phyloP scores from a whole-genome alignment of 2,888 invertebrate species.

The Cephus pulcher region DNA sequence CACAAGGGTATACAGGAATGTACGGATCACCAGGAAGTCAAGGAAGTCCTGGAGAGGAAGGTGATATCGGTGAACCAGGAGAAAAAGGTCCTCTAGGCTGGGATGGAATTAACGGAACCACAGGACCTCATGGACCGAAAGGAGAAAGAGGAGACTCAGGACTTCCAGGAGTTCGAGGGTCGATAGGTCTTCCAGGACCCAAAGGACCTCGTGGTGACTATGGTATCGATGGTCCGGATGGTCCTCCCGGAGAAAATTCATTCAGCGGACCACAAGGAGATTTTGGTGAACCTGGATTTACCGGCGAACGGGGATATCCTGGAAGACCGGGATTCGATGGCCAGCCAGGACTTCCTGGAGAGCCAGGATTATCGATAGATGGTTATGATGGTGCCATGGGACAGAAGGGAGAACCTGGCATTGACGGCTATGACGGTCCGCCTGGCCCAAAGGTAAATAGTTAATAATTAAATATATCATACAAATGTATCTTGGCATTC shows the following conservation, averaged over 20 bases:
- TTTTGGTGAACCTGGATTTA: conserved; percentile 74
- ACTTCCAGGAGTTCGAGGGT: conserved; percentile 74
- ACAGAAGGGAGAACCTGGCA: conserved; percentile 59
- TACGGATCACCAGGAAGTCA: conserved; percentile 67
- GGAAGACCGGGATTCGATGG: conserved; percentile 81
- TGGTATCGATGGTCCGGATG: conserved; percentile 76
- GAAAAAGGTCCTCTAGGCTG: conserved; percentile 73
- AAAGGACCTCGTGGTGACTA: conserved; percentile 72
- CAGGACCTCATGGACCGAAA: conserved; percentile 70
- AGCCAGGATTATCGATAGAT: conserved; percentile 67
- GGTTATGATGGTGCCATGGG: conserved; percentile 49
- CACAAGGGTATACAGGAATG: conserved; percentile 62
- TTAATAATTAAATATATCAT: not conserved
- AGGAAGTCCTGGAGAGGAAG: conserved; percentile 70
- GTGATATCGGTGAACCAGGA: conserved; percentile 71
- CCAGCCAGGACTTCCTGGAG: conserved; percentile 76
- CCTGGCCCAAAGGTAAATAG: conserved; percentile 61
- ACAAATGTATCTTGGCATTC: not conserved
- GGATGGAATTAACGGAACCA: conserved; percentile 68
- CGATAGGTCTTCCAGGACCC: conserved; percentile 71
- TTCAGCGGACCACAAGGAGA: conserved; percentile 78
- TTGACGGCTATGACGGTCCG: conserved; percentile 59
- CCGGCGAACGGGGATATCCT: conserved; percentile 75
- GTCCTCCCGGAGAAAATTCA: conserved; percentile 73
- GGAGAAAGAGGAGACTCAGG: conserved; percentile 84